phyloP scores from a whole-genome alignment of 1,140 invertebrate species.

The Brachionus paranguensis region DNA sequence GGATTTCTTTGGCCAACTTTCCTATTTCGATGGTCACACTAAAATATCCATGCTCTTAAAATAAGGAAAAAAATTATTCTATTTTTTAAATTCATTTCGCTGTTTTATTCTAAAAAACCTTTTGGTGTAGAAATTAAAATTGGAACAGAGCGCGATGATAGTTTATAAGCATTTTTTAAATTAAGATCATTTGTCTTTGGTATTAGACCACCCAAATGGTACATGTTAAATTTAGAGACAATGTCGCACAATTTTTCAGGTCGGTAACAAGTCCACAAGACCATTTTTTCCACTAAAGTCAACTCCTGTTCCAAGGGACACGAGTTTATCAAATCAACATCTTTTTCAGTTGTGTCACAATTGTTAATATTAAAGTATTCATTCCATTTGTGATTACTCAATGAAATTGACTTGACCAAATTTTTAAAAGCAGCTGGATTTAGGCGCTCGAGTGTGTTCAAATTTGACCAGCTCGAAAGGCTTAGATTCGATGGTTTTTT shows the following conservation, averaged over 20 bases:
- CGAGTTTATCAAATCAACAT: not conserved
- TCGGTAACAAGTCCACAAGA: not conserved
- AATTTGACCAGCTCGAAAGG: not conserved
- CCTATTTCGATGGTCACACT: conserved; percentile 10
- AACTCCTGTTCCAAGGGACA: not conserved
- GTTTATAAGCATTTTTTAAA: not conserved
- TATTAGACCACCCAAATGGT: not conserved
- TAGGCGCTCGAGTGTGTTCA: not conserved
- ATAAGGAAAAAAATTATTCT: not conserved
- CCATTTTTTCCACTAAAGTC: not conserved
- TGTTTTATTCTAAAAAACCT: not conserved
- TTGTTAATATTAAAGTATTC: not conserved
- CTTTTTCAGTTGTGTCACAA: not conserved
- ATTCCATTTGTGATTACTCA: not conserved
- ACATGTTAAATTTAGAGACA: not conserved
- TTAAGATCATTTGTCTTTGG: not conserved
- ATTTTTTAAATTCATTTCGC: not conserved
- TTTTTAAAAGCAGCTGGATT: not conserved
- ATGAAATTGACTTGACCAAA: not conserved
- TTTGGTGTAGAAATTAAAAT: not conserved
- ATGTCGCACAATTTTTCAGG: not conserved
- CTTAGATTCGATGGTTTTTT: not conserved
- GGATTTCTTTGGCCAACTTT: conserved; percentile 25
- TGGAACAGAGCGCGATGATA: not conserved
- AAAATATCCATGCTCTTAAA: not conserved